A percentile compares a stretch with the other conserved stretches of the same genome.
phyloP scores from a whole-genome alignment of 1,140 invertebrate genomes.

The Drosophila teissieri region DNA sequence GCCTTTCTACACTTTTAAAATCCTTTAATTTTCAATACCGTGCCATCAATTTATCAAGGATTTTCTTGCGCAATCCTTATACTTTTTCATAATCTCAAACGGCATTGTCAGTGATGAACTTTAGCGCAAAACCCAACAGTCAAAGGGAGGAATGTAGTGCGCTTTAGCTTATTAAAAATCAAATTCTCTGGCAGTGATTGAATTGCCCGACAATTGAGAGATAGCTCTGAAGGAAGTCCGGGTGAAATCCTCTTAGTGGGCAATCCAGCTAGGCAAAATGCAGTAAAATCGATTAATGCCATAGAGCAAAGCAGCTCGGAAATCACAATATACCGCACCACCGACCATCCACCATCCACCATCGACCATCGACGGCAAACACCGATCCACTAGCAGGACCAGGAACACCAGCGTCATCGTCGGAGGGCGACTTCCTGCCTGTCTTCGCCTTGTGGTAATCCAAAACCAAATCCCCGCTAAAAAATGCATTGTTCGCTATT shows the following conservation, averaged over 20 bases:
- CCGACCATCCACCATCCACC: slow-evolving; percentile 11
- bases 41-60: too few relatives aligned
- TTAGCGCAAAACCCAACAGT: background rate
- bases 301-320: slow-evolving; percentile 21
- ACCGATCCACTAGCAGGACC: background rate
- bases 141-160: background rate
- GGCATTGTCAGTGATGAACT: background rate
- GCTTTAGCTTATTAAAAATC: slow-evolving; percentile 15
- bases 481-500: slow-evolving; percentile 58
- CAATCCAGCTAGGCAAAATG: slow-evolving; percentile 17
- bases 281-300: slow-evolving; percentile 35
- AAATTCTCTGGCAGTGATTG: slow-evolving; percentile 14
- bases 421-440: slow-evolving; percentile 18
- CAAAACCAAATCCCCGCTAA: slow-evolving; percentile 43
- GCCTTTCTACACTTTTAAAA: background rate
- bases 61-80: background rate
- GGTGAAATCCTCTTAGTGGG: slow-evolving; percentile 21
- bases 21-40: background rate
- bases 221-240: background rate
- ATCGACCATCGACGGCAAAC: background rate
- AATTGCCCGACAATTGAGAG: slow-evolving; percentile 13
- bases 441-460: slow-evolving; percentile 31
- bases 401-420: background rate
- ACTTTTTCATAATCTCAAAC: background rate
- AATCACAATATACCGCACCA: slow-evolving; percentile 24